Evolutionary conservation across 1,140 invertebrate species (phyloP), one percentile per base, ranked within the genome.

Genomic region (Microplitis mediator): DNA sequence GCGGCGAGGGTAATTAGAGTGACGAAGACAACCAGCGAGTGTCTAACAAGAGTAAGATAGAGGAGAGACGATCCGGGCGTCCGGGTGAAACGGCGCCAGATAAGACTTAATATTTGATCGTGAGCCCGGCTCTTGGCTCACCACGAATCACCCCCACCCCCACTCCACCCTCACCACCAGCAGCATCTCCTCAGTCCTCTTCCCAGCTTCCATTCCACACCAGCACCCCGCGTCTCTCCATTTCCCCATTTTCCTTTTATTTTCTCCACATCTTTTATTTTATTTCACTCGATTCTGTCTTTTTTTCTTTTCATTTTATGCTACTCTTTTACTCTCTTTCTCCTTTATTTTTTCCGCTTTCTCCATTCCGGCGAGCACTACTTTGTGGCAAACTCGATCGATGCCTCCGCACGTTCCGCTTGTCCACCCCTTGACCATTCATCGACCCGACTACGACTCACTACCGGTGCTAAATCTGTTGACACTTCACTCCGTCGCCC

Each of bases 41-140:
- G 62, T 8, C 11, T 36, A 45, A 13, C 11, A 76, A 65, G 73
- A 75, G 77, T 23, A 23, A 23, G 72, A 31, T 14, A 63, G 69
- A 64, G 60, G 68, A 74, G 71, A 71, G 75, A 74, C 65, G 45
- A 50, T 39, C 35, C 60, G 11, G 62, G 72, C 74, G 72, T 82
- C 80, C 79, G 77, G 77, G 77, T 82, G 82, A 83, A 82, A 78
- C 81, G 83, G 82, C 82, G 84, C 84, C 82, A 84, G 84, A 85
- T 85, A 84, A 85, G 83, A 84, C 83, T 84, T 85, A 84, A 85
- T 84, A 85, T 85, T 84, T 85, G 84, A 84, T 84, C 84, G 83
- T 79, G 77, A 76, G 77, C 79, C 81, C 82, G 79, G 52, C 62
- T 73, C 82, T 82, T 78, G 78, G 78, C 74, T 84, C 74, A 69